Base-by-base conservation (phyloP, 2,888 invertebrate genomes). In the Trachelus stipa region DNA sequence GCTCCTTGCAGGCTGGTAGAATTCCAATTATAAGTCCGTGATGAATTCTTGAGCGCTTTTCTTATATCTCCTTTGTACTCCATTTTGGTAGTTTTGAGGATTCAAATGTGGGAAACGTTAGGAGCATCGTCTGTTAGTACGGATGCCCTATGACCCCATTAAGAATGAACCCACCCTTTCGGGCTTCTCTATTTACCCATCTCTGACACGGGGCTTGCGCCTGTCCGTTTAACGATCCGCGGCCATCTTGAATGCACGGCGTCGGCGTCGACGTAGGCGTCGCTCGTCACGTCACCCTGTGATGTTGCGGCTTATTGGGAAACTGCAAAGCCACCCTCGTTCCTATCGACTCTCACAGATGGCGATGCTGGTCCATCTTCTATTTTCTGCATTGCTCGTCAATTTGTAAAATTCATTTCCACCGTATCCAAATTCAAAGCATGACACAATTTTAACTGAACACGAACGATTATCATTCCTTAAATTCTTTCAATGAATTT, bases 321-420 rank as follows among this genome's bases (percentile, higher is more conserved):
- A 88, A 89, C 88, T 87, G 86, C 87, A 82, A 85, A 83, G 83
- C 85, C 85, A 84, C 78, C 79, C 76, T 86, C 86, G 85, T 90
- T 90, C 90, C 85, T 87, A 87, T 87, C 86, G 85, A 69, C 75
- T 76, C 76, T 87, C 86, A 86, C 83, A 90, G 90, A 90, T 90
- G 90, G 90, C 89, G 85, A 83, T 84, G 83, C 73, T 71, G 73
- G 79, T 81, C 77, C 78, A 77, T 79, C 56, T 77, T 80, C 74
- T 9, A 56, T 23, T 56, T 23, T 23, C 56, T 56, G 15, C 23
- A 56, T 9, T 23, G 56, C 15, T 2, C 56, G 9, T 56, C 56
- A 23, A 23, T 56, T 56, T 56, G 56, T 23, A 9, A 4, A 56
- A 56, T 56, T 56, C 56, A 6, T 23, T 56, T 56, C 0, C 23